These are phyloP conservation scores for Festucalex cinctus DNA, from an alignment of 2,113 vertebrate genomes.

Conservation along the genomic window DNA sequence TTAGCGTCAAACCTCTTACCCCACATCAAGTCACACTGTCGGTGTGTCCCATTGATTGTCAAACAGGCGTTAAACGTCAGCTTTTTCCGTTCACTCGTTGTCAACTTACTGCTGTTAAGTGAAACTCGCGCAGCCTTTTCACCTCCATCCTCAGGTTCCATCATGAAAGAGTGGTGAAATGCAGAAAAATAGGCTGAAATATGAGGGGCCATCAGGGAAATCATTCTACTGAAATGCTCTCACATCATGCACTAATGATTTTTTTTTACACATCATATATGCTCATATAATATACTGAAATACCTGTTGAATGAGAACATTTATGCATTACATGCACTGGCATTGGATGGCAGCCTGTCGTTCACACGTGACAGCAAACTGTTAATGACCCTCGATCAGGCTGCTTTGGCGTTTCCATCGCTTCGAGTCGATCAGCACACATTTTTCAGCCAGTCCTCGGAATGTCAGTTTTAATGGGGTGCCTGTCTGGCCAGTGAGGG, in stretches of 20 bases:
- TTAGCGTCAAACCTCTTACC: constrained; percentile 20
- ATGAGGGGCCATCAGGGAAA: too few relatives aligned
- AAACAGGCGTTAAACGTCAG: constrained; percentile 8
- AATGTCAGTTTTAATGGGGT: constrained; percentile 40
- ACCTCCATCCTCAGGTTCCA: constrained; percentile 16
- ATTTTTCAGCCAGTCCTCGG: constrained; percentile 30
- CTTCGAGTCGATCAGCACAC: constrained; percentile 49
- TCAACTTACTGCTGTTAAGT: constrained; percentile 19
- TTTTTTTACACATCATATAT: too few relatives aligned
- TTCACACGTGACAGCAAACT: constrained; percentile 23
- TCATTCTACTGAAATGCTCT: too few relatives aligned
- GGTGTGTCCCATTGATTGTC: constrained; percentile 18
- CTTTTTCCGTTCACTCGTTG: constrained; percentile 32
- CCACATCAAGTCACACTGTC: constrained; percentile 6
- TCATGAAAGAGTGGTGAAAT: constrained; percentile 9
- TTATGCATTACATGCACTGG: not conserved
- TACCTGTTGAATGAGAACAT: too few relatives aligned
- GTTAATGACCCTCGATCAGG: constrained; percentile 18
- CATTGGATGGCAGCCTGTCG: constrained; percentile 2
- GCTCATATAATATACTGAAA: too few relatives aligned
- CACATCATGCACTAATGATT: too few relatives aligned
- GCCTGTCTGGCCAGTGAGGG: constrained; percentile 27
- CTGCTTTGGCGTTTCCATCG: constrained; percentile 25
- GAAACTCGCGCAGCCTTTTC: constrained; percentile 18
- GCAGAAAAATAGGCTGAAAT: constrained; percentile 3